These are phyloP conservation scores for Macrotrachela quadricornifera DNA, from an alignment of 1,140 invertebrate species.

Conservation along the genomic window DNA sequence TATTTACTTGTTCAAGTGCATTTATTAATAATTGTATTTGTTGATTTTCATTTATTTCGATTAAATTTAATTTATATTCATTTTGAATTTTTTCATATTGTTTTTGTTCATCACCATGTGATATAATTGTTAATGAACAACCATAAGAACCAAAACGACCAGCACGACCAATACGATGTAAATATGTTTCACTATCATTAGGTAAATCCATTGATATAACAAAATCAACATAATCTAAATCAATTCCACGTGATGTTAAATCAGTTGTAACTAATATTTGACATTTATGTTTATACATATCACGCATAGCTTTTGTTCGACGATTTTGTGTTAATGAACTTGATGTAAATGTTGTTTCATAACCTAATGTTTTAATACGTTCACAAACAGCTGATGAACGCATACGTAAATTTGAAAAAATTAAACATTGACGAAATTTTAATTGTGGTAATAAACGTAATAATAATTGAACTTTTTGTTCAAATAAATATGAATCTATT, in stretches of 20 bases:
- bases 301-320: slow-evolving; percentile 47
- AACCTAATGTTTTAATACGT: slow-evolving; percentile 44
- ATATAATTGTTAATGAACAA: too few relatives aligned
- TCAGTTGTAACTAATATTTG: slow-evolving; percentile 74
- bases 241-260: slow-evolving; percentile 53
- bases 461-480: background rate
- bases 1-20: too few relatives aligned
- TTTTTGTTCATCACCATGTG: too few relatives aligned
- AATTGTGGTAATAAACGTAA: slow-evolving; percentile 9
- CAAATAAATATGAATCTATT: background rate
- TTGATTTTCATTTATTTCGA: too few relatives aligned
- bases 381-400: slow-evolving; percentile 43
- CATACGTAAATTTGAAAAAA: slow-evolving; percentile 14
- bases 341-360: slow-evolving; percentile 46
- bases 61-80: too few relatives aligned
- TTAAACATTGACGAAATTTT: slow-evolving; percentile 3
- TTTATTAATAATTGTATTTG: too few relatives aligned
- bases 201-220: slow-evolving; percentile 79
- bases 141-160: too few relatives aligned
- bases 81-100: too few relatives aligned
- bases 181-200: slow-evolving; percentile 56
- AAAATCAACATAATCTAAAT: slow-evolving; percentile 70
- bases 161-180: slow-evolving; percentile 62
- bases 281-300: slow-evolving; percentile 50
- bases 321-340: slow-evolving; percentile 54